These are phyloP conservation scores for Myocastor coypus DNA, from an alignment of 2,113 vertebrate genomes.

Conservation along the genomic window DNA sequence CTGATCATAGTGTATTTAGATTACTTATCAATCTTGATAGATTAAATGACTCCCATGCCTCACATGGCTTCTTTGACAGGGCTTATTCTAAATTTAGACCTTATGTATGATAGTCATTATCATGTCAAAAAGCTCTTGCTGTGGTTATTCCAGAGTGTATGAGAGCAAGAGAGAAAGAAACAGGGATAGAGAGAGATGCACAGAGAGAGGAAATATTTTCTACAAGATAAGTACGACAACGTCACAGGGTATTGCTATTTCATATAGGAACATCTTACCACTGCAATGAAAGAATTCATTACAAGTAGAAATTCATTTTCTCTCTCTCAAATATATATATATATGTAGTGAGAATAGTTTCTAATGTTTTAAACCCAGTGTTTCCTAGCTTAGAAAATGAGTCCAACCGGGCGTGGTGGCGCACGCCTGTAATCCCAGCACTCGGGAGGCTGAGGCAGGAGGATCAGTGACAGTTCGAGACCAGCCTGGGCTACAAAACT, in stretches of 20 bases:
- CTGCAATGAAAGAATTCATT: not conserved
- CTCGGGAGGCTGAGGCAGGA: too few species aligned
- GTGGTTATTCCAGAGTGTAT: not conserved
- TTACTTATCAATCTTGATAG: not conserved
- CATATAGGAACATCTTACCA: not conserved
- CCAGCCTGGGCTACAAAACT: too few species aligned
- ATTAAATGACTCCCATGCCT: not conserved
- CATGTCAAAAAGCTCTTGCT: not conserved
- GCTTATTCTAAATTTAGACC: not conserved
- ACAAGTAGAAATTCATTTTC: not conserved
- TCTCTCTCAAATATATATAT: not conserved
- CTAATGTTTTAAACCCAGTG: not conserved
- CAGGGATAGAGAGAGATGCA: not conserved
- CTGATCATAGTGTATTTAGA: not conserved
- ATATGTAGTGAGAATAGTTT: not conserved
- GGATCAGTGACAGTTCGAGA: too few species aligned
- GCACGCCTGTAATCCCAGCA: too few species aligned
- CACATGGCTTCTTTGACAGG: not conserved
- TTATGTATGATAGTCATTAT: not conserved
- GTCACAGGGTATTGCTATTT: not conserved
- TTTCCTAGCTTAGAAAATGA: not conserved
- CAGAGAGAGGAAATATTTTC: not conserved
- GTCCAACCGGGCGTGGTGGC: too few species aligned
- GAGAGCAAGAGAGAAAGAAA: not conserved
- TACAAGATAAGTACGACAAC: not conserved